Percentiles rank a stretch among this genome's conserved stretches.
phyloP scores from a whole-genome alignment of 2,888 invertebrate genomes.

The Lasiommata megera region DNA sequence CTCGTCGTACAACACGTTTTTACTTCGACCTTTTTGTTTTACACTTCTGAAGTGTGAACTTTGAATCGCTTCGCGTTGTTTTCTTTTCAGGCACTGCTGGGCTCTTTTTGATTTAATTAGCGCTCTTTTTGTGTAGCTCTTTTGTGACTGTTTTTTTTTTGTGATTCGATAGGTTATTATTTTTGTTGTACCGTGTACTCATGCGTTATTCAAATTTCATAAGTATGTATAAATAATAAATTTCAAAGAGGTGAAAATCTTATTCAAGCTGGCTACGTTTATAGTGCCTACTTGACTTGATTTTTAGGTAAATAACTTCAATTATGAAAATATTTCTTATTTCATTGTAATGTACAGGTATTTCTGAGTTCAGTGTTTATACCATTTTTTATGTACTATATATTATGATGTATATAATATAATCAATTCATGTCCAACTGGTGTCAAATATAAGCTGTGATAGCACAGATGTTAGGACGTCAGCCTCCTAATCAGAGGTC shows the following conservation, averaged over 20 bases:
- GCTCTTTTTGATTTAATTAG: slow-evolving; percentile 61
- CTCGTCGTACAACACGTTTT: slow-evolving; percentile 45
- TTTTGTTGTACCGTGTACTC: slow-evolving; percentile 1
- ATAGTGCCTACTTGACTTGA: no score
- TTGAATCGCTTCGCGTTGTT: slow-evolving; percentile 52
- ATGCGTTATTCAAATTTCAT: neutral
- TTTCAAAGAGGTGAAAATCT: neutral
- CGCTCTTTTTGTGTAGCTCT: slow-evolving; percentile 31
- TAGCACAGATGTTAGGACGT: no score
- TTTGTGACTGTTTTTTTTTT: slow-evolving; percentile 21
- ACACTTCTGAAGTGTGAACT: slow-evolving; percentile 77
- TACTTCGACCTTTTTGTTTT: slow-evolving; percentile 55
- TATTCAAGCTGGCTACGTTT: no score
- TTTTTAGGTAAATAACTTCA: no score
- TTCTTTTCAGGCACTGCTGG: slow-evolving; percentile 45
- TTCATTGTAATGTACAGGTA: no score
- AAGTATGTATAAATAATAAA: neutral
- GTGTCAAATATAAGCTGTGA: no score
- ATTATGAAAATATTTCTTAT: no score
- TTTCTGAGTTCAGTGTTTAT: no score
- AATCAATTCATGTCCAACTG: no score
- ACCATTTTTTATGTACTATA: no score
- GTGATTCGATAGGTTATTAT: slow-evolving; percentile 20
- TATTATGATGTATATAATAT: no score
- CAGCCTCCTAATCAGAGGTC: no score